These are phyloP conservation scores for Drosophila affinis DNA, from an alignment of 2,888 invertebrate genomes.

Conservation along the genomic window DNA sequence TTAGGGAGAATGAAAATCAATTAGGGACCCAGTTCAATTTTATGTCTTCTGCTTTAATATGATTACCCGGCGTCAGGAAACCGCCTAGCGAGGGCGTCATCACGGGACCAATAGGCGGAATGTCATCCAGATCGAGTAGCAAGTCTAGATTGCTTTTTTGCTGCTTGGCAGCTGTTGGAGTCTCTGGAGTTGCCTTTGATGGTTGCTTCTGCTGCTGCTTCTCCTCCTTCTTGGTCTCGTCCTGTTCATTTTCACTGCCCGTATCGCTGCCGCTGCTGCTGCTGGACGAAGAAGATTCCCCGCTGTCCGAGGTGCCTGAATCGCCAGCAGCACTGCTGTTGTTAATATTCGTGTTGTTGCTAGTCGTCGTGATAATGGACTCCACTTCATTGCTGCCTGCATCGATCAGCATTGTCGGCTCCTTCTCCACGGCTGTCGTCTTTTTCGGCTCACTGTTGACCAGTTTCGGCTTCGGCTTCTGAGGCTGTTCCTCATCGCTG, in stretches of 20 bases:
- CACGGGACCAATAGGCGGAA: constrained; percentile 87
- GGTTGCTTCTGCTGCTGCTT: constrained; percentile 18
- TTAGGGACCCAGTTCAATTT: background rate
- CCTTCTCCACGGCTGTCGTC: background rate
- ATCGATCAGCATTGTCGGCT: constrained; percentile 36
- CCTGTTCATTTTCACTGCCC: constrained; percentile 45
- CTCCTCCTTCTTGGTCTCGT: constrained; percentile 37
- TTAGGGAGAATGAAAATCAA: background rate
- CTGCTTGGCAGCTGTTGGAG: constrained; percentile 35
- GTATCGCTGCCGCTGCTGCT: constrained; percentile 44
- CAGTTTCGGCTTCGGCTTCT: constrained; percentile 25
- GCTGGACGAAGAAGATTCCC: constrained; percentile 74
- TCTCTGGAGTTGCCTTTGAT: constrained; percentile 20
- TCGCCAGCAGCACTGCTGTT: constrained; percentile 28
- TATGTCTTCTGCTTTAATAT: background rate
- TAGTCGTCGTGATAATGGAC: constrained; percentile 12
- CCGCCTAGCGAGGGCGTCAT: constrained; percentile 93
- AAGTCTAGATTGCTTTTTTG: constrained; percentile 90
- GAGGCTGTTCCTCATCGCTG: constrained; percentile 25
- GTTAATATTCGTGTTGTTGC: constrained; percentile 26
- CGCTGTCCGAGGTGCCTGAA: constrained; percentile 79
- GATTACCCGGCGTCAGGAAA: constrained; percentile 87
- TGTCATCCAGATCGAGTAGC: constrained; percentile 91
- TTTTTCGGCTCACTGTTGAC: constrained; percentile 1
- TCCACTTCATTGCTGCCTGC: constrained; percentile 16